Evolutionary conservation across 2,888 invertebrate species (phyloP), one percentile per base, ranked within the genome.

Genomic region (Sthenelais limicola): DNA sequence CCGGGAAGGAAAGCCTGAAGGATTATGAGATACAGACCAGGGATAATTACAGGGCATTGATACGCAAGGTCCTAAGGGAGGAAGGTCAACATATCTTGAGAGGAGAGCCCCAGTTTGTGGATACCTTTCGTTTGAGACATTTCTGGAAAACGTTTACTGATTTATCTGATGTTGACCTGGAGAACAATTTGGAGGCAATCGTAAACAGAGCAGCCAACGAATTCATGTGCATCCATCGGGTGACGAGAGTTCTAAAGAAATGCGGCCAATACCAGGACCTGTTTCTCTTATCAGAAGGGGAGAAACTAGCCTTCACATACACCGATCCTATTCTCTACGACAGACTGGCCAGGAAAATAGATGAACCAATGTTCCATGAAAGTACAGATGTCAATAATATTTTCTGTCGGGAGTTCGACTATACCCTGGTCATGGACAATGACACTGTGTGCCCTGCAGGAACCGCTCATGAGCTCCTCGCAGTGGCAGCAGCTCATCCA

Each of bases 231-330:
- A 77, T 84, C 7, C 84, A 84, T 51, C 76, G 83, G 15, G 81
- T 81, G 5, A 82, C 81, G 47, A 75, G 82, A 7, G 83, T 83
- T 0, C 73, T 84, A 7, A 73, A 81, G 30, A 84, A 83, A 74
- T 84, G 84, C 75, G 83, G 83, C 0, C 84, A 84, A 67, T 84
- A 84, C 72, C 84, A 84, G 73, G 84, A 84, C 71, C 73, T 84
- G n/a, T 82, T 84, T 82, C 74, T 83, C 1, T 72, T 84, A 4
- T 83, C 82, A 0, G 82, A 82, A 24, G 84, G 84, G 0, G 81
- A 83, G 18, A 79, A 78, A 38, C 76, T 78, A 47, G 83, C 83
- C 0, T 83, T 77, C 67, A 79, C 81, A 0, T 84, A 84, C 72
- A 81, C 82, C 71, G 83, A 83, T 68, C 62, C 70, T 0, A 76